A percentile compares a stretch with the other conserved stretches of the same genome.
phyloP scores from a whole-genome alignment of 2,888 invertebrate species.

The Andrena trimmerana region DNA sequence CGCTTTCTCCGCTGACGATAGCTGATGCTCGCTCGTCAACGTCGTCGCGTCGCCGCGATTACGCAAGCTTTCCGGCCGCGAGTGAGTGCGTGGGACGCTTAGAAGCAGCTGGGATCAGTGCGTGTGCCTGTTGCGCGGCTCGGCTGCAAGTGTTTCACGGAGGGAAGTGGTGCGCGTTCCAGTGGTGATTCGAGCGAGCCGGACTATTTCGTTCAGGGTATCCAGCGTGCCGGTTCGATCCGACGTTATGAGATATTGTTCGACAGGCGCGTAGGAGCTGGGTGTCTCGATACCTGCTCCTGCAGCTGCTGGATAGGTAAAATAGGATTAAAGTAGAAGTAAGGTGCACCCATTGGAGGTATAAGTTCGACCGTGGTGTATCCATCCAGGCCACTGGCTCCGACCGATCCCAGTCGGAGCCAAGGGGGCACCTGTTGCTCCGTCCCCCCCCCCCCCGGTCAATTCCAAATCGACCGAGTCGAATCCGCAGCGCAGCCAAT shows the following conservation, averaged over 20 bases:
- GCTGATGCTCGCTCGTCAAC: not conserved
- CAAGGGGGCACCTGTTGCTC: slow-evolving; percentile 45
- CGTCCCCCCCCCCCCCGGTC: not conserved
- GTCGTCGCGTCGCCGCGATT: slow-evolving; percentile 26
- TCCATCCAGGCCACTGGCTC: slow-evolving; percentile 9
- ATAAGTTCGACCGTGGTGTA: slow-evolving; percentile 11
- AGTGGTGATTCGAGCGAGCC: slow-evolving; percentile 1
- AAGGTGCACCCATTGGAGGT: slow-evolving; percentile 1
- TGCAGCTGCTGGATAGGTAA: slow-evolving; percentile 14
- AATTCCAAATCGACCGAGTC: not conserved
- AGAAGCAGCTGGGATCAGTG: slow-evolving; percentile 22
- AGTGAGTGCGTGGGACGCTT: slow-evolving; percentile 39
- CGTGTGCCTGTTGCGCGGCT: slow-evolving; percentile 41
- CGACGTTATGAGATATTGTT: too few species aligned
- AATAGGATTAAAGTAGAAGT: not conserved
- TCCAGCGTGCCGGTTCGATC: too few species aligned
- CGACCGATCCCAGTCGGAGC: slow-evolving; percentile 27
- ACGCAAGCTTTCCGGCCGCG: slow-evolving; percentile 34
- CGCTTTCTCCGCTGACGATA: not conserved
- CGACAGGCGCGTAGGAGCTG: not conserved
- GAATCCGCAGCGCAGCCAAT: slow-evolving; percentile 1
- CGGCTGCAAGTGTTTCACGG: not conserved
- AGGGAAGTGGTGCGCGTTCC: not conserved
- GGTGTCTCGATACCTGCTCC: slow-evolving; percentile 8
- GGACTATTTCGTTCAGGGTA: not conserved